Evolutionary conservation across 2,113 vertebrate species (phyloP).

Genomic region (Xerus inauris): DNA sequence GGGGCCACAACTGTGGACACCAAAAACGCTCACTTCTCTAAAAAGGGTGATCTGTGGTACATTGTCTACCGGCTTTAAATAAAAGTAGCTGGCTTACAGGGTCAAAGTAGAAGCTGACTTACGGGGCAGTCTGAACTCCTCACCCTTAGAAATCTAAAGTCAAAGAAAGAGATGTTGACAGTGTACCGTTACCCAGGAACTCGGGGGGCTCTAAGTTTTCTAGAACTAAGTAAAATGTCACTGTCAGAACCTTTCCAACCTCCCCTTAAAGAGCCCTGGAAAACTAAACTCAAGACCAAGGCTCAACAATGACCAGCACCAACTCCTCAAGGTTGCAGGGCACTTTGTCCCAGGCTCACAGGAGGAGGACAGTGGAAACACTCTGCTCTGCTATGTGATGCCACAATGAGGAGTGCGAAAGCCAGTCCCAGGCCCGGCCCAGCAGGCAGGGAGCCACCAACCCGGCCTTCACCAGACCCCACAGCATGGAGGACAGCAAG

Average conservation of each 20-base stretch:
- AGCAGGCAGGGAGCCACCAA: too few species aligned
- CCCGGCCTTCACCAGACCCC: too few species aligned
- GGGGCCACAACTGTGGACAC: background rate
- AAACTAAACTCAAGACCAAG: background rate
- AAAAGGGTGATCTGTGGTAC: background rate
- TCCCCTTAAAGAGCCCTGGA: background rate
- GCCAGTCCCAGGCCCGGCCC: too few species aligned
- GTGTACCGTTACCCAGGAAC: too few species aligned
- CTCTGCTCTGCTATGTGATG: too few species aligned
- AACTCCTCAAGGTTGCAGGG: too few species aligned
- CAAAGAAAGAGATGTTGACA: background rate
- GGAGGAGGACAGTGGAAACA: too few species aligned
- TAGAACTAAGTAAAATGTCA: background rate
- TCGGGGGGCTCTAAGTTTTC: background rate
- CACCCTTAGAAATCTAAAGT: background rate
- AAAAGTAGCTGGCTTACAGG: background rate
- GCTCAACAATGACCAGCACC: too few species aligned
- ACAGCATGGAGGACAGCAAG: too few species aligned
- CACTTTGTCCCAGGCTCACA: too few species aligned
- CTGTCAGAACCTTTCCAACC: background rate
- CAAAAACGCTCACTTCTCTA: constrained; percentile 8
- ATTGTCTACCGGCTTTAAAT: background rate
- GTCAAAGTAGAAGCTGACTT: background rate
- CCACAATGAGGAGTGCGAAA: too few species aligned
- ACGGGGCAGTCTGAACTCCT: background rate